Conservation (phyloP, 2,113 vertebrate genomes). For the Erythrolamprus reginae region DNA sequence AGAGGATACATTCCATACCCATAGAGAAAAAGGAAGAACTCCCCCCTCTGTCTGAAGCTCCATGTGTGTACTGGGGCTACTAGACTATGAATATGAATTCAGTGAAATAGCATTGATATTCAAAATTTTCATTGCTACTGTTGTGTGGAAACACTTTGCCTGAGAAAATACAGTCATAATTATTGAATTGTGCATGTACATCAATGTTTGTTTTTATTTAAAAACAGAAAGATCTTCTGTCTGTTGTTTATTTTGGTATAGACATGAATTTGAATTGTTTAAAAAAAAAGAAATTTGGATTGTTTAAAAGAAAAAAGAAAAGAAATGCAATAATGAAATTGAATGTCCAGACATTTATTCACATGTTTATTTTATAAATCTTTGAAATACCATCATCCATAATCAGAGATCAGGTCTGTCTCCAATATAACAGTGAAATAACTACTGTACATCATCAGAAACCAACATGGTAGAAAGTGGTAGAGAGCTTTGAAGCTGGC, state of each 20-base stretch:
- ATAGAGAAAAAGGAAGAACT: not conserved
- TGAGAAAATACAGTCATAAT: conserved; percentile 39
- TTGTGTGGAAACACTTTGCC: conserved; percentile 25
- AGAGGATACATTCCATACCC: not conserved
- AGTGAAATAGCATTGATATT: not conserved
- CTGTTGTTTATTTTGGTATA: conserved; percentile 1
- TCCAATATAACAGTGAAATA: conserved; percentile 59
- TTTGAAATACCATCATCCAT: conserved; percentile 74
- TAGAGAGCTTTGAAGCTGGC: conserved; percentile 77
- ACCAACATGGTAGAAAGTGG: conserved; percentile 68
- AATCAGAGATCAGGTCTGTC: conserved; percentile 71
- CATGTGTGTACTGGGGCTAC: not conserved
- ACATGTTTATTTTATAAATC: conserved; percentile 43
- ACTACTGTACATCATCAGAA: conserved; percentile 61
- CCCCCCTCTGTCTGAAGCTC: not conserved
- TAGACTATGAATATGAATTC: not conserved
- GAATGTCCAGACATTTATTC: not conserved
- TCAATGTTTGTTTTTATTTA: conserved; percentile 44
- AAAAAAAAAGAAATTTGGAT: conserved; percentile 38
- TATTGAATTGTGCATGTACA: conserved; percentile 47
- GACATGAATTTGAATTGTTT: conserved; percentile 35
- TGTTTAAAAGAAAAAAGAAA: conserved; percentile 19
- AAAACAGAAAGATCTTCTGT: conserved; percentile 13
- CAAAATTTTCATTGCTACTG: not conserved
- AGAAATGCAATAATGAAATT: not conserved